Evolutionary conservation across 2,113 vertebrate genomes (phyloP), one percentile per base, ranked within the genome.

Genomic region (Agapornis roseicollis): DNA sequence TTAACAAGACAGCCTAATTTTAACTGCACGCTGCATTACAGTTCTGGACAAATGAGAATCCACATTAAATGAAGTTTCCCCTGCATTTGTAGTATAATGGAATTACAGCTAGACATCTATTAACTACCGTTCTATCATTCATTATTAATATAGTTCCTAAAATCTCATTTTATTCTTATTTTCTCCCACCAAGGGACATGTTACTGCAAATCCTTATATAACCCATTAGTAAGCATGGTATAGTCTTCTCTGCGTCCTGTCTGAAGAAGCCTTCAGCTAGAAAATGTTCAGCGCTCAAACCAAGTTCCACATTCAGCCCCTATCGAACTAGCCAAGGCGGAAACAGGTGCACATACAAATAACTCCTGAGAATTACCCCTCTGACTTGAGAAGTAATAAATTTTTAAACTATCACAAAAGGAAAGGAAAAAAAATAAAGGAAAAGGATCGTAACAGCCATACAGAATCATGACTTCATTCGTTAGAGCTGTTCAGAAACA

Each of bases 131-230:
- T 92, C 85, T 64, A n/a, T 64, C 69, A 71, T 92, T 79, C 68
- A 61, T 93, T 94, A 81, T 88, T 92, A 55, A 94, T 64, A 69
- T 11, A 84, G 39, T 52, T 83, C 93, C 90, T 87, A 85, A 94
- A 93, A 96, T 92, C 85, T 61, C 69, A 68, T 88, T 93, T 93
- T 78, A 86, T 90, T 94, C 91, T 85, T 90, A 39, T 91, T 95
- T 95, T 96, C 33, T 81, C 61, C 53, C 61, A 87, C 52, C 80
- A n/a, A 90, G 76, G 72, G 56, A 66, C 60, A 60, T 1, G 28
- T 56, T 95, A 93, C 80, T 92, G 85, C 92, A 92, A 95, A 94
- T 94, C 80, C 83, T 96, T 95, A 92, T 31, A 69, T 95, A 97
- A 95, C 88, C 65, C 61, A 69, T 46, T 46, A 76, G 60, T 66